Base-by-base conservation (phyloP, 2,888 invertebrate species). In the Salticus scenicus region DNA sequence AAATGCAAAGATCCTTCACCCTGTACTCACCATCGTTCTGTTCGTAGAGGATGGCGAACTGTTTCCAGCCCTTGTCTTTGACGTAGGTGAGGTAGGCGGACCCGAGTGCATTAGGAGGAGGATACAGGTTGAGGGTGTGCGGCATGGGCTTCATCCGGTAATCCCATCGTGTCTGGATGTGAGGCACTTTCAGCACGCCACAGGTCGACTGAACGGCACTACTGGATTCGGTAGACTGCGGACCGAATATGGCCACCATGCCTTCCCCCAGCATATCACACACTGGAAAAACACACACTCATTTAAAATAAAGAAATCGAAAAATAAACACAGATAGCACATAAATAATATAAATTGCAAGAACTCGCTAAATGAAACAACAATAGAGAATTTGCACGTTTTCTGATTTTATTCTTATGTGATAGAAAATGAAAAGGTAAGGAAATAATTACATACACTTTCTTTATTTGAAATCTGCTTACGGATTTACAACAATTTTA, bases 141-240 rank as follows among this genome's bases (percentile, higher is more conserved):
- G 83, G 89, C 82, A 90, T 90, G 12, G 88, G 83, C 10, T 82
- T 88, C 51, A 88, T 63, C 31, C 88, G 72, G 74, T 87, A 88
- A 71, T 89, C 89, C 80, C 90, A 89, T 30, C 88, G 88, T 42
- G 91, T 90, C 89, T 91, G 91, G 30, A 92, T 89, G 88, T 92
- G 91, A 0, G 92, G 92, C 75, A 92, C 90, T 80, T 91, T 91
- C 69, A 91, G 89, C 0, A 90, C 89, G 75, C 91, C 91, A 88
- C 92, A 92, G 66, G 91, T 90, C 24, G 92, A 91, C 88, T 91
- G 91, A n/a, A 92, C 91, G 85, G 91, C 91, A 20, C 90, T 89
- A 10, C 91, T 89, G 0, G 91, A 90, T 74, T 90, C 89, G 33
- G 89, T 88, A 20, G 91, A 90, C 87, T 91, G 90, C 17, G 92